Conservation (phyloP, 2,113 vertebrate genomes). For the Noturus placidus region DNA sequence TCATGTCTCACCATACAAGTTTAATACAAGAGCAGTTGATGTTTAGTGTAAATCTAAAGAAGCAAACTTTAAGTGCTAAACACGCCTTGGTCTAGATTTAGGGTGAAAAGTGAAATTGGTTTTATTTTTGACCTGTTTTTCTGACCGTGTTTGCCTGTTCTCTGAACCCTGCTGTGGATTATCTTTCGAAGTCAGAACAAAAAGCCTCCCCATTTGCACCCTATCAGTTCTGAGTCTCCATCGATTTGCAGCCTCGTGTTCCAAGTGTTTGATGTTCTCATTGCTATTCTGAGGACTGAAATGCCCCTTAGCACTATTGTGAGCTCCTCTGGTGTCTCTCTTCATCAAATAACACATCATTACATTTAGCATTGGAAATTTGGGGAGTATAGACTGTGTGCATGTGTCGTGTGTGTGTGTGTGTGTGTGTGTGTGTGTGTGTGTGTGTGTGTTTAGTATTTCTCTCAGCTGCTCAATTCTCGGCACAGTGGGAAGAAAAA, state of each 20-base stretch:
- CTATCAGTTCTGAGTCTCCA: slow-evolving; percentile 12
- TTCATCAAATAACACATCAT: slow-evolving; percentile 30
- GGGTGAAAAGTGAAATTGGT: neutral
- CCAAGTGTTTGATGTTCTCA: slow-evolving; percentile 28
- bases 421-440: neutral
- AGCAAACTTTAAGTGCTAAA: neutral
- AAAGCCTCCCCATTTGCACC: slow-evolving; percentile 2
- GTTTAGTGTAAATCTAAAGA: neutral
- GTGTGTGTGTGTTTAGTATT: neutral
- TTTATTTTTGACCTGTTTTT: slow-evolving; percentile 19
- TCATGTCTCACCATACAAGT: no score
- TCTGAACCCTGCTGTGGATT: slow-evolving; percentile 10
- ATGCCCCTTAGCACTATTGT: slow-evolving; percentile 29
- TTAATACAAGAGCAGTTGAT: neutral
- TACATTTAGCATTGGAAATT: slow-evolving; percentile 19
- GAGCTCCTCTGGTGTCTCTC: slow-evolving; percentile 23
- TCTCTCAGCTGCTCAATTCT: slow-evolving; percentile 24
- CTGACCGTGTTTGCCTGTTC: neutral
- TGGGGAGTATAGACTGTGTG: slow-evolving; percentile 26
- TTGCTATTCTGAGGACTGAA: slow-evolving; percentile 32
- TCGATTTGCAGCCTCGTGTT: slow-evolving; percentile 13
- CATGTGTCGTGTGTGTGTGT: slow-evolving; percentile 37
- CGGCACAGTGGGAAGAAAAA: slow-evolving; percentile 23
- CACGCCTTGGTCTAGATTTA: neutral
- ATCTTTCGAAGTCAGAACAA: slow-evolving; percentile 1